Percentiles rank a stretch among this genome's conserved stretches.
phyloP scores from a whole-genome alignment of 2,888 invertebrate genomes.

The Corbicula japonica region DNA sequence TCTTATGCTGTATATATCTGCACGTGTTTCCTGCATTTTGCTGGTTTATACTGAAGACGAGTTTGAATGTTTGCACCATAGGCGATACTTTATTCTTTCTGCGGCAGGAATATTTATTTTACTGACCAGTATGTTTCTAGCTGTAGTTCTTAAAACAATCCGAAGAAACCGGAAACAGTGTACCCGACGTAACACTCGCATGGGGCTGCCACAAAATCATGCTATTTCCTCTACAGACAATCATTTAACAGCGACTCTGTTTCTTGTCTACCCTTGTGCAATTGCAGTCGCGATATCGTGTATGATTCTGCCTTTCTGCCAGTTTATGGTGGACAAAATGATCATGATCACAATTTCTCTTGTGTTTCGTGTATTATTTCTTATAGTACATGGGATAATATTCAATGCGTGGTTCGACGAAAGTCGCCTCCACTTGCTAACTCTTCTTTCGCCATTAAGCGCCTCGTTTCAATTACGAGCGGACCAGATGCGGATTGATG shows the following conservation, averaged over 20 bases:
- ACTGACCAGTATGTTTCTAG: background rate
- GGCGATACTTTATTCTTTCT: slow-evolving; percentile 8
- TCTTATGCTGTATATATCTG: slow-evolving; percentile 1
- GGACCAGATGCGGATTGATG: slow-evolving; percentile 17
- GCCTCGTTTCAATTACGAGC: background rate
- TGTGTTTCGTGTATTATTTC: background rate
- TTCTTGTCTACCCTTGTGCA: slow-evolving; percentile 19
- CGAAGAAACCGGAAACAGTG: slow-evolving; percentile 9
- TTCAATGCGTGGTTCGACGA: slow-evolving; percentile 33
- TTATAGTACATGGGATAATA: slow-evolving; percentile 1
- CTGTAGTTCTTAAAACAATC: slow-evolving; percentile 2
- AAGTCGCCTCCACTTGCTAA: slow-evolving; percentile 13
- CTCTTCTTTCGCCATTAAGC: slow-evolving; percentile 1
- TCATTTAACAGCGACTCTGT: slow-evolving; percentile 18
- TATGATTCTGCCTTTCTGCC: background rate
- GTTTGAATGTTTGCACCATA: background rate
- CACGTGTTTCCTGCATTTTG: slow-evolving; percentile 8
- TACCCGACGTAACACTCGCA: slow-evolving; percentile 23
- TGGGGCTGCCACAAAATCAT: slow-evolving; percentile 31
- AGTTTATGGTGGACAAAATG: background rate
- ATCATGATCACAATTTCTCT: background rate
- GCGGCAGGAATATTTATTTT: background rate
- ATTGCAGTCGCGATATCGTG: slow-evolving; percentile 1
- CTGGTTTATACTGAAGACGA: slow-evolving; percentile 2
- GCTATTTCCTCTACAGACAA: slow-evolving; percentile 15